Conservation (phyloP, 2,888 invertebrate genomes). For the Drosophila engyochracea region DNA sequence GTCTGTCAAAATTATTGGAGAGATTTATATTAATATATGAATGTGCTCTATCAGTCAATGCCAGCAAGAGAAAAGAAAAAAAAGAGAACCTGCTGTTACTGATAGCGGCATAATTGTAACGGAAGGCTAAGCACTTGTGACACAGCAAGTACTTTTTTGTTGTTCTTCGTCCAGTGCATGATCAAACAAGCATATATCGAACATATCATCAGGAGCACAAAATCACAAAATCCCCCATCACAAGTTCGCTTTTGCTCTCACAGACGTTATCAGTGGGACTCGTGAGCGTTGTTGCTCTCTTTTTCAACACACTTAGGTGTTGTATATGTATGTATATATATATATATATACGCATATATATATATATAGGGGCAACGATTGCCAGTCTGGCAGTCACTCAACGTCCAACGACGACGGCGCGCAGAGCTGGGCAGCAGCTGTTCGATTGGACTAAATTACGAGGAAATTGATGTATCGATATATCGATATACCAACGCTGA, state of each 20-base stretch:
- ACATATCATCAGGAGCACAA: constrained; percentile 10
- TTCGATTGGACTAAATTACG: constrained; percentile 20
- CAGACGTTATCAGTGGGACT: constrained; percentile 39
- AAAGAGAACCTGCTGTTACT: neutral
- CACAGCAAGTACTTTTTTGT: constrained; percentile 15
- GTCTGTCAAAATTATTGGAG: constrained; percentile 57
- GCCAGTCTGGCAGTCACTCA: constrained; percentile 45
- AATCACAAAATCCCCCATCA: constrained; percentile 59
- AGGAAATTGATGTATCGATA: constrained; percentile 42
- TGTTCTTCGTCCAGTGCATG: constrained; percentile 17
- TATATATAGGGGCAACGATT: constrained; percentile 40
- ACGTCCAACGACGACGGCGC: constrained; percentile 40
- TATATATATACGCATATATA: constrained; percentile 31
- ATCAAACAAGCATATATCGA: constrained; percentile 23
- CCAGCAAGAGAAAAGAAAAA: neutral
- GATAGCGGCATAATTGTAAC: constrained; percentile 31
- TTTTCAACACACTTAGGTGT: constrained; percentile 5
- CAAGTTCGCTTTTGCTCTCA: constrained; percentile 24
- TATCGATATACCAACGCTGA: constrained; percentile 25
- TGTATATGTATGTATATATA: neutral
- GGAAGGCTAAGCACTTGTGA: constrained; percentile 24
- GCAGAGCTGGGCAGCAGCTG: constrained; percentile 33
- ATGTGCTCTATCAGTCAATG: neutral
- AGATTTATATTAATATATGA: neutral
- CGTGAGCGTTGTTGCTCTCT: constrained; percentile 22